Percentiles rank a stretch among this genome's conserved stretches.
These are phyloP conservation scores for Eudemis profundana DNA, from an alignment of 2,888 invertebrate genomes.

Conservation along the genomic window DNA sequence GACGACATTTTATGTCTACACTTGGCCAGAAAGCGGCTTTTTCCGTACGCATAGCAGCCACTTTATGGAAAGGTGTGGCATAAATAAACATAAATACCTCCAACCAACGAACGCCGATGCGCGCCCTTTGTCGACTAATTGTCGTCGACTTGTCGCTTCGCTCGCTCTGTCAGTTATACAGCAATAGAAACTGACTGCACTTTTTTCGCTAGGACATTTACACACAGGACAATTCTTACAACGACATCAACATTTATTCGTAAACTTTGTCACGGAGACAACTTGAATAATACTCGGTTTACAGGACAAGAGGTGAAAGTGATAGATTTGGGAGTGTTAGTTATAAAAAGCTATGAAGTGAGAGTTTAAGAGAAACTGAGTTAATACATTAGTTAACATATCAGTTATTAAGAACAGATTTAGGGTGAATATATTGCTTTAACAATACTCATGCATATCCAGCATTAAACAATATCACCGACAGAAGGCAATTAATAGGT, in stretches of 20 bases:
- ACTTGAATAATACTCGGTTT: constrained; percentile 24
- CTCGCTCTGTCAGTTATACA: no score
- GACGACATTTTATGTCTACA: no score
- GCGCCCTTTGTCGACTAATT: no score
- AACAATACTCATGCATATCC: background rate
- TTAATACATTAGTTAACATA: background rate
- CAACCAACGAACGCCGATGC: no score
- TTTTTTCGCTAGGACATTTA: constrained; percentile 46
- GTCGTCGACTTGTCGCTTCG: no score
- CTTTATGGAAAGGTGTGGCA: no score
- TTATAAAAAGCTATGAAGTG: constrained; percentile 14
- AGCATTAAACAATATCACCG: background rate
- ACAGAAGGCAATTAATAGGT: no score
- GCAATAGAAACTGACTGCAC: constrained; percentile 30
- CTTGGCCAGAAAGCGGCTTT: no score
- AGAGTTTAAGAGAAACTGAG: constrained; percentile 18
- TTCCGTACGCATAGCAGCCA: no score
- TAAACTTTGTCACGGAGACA: constrained; percentile 36
- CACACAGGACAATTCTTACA: constrained; percentile 61
- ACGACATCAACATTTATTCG: constrained; percentile 53
- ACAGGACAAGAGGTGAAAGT: constrained; percentile 30
- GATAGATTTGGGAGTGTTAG: constrained; percentile 23
- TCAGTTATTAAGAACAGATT: background rate
- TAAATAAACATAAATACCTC: no score
- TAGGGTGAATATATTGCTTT: background rate